Conservation (phyloP, 2,797 vertebrate species). For the Smutsia gigantea region DNA sequence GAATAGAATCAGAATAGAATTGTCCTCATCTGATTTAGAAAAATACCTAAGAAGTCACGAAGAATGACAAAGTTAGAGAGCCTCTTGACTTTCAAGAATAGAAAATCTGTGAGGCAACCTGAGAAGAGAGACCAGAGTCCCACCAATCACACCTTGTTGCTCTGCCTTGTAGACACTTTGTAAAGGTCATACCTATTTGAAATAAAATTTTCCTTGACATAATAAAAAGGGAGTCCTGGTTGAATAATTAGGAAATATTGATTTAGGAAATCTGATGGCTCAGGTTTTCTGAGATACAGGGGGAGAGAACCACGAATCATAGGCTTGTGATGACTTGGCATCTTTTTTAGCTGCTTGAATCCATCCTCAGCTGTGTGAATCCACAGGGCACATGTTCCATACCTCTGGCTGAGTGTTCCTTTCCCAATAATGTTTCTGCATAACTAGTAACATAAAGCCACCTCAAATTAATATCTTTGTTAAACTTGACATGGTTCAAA, state of each 20-base stretch:
- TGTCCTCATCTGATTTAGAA: not conserved
- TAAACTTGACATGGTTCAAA: conserved; percentile 77
- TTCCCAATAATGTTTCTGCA: conserved; percentile 15
- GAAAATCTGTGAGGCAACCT: not conserved
- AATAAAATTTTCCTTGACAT: conserved; percentile 55
- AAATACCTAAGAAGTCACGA: not conserved
- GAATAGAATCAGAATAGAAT: not conserved
- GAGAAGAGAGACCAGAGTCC: not conserved
- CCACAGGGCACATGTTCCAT: not conserved
- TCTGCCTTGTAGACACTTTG: not conserved
- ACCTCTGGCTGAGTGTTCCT: not conserved
- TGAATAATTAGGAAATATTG: conserved; percentile 65
- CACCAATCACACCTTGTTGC: not conserved
- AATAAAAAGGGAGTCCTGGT: conserved; percentile 21
- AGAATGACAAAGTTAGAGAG: not conserved
- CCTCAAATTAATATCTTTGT: conserved; percentile 79
- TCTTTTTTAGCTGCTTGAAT: not conserved
- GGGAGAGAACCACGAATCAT: conserved; percentile 2
- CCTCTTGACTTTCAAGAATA: not conserved
- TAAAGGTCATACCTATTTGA: conserved; percentile 31
- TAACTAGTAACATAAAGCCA: conserved; percentile 61
- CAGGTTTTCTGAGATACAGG: not conserved
- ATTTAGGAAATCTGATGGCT: conserved; percentile 37
- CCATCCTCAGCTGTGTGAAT: not conserved
- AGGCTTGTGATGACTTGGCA: conserved; percentile 10